These are phyloP conservation scores for Cydia fagiglandana DNA, from an alignment of 1,140 invertebrate species.

Conservation along the genomic window DNA sequence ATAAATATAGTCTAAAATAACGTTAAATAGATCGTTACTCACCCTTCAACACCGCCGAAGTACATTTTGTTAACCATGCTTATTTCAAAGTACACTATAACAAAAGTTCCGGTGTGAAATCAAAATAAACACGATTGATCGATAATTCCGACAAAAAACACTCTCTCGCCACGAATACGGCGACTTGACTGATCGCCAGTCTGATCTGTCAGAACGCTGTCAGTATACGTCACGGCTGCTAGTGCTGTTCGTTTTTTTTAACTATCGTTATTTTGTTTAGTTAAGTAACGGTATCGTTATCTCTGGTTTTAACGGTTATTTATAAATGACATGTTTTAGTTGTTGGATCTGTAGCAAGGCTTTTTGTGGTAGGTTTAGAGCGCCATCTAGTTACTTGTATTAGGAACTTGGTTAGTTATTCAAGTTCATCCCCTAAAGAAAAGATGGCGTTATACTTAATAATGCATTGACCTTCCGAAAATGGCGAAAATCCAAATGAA, in stretches of 20 bases:
- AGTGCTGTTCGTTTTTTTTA: not conserved
- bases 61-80: slow-evolving; percentile 51
- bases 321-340: not conserved
- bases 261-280: slow-evolving; percentile 3
- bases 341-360: not conserved
- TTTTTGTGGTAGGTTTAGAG: not conserved
- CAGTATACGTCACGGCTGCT: not conserved
- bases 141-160: slow-evolving; percentile 37
- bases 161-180: slow-evolving; percentile 47
- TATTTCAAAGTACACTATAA: slow-evolving; percentile 44
- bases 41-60: slow-evolving; percentile 73
- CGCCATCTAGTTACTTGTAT: not conserved
- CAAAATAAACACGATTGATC: slow-evolving; percentile 22
- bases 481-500: too few relatives aligned
- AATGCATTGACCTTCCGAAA: too few relatives aligned
- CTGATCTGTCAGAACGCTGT: not conserved
- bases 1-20: slow-evolving; percentile 34
- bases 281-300: not conserved
- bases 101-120: slow-evolving; percentile 33
- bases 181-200: slow-evolving; percentile 39
- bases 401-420: not conserved
- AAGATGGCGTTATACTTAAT: too few relatives aligned
- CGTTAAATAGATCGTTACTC: slow-evolving; percentile 40
- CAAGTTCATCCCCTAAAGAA: too few relatives aligned
- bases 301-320: not conserved